These are phyloP conservation scores for Notiomystis cincta DNA, from an alignment of 2,113 vertebrate species.

Conservation along the genomic window DNA sequence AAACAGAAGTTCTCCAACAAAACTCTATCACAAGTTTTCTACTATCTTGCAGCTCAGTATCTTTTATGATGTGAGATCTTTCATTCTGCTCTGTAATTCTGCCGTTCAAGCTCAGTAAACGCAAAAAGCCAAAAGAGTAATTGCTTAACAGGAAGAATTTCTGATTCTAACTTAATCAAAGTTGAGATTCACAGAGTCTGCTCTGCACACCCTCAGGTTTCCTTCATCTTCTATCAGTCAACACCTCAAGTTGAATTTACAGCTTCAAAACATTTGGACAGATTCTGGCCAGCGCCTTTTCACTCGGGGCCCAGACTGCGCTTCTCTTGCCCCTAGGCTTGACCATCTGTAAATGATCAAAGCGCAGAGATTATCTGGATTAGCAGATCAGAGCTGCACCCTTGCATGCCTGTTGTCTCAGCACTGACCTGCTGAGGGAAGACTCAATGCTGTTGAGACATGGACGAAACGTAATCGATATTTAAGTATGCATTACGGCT, in stretches of 20 bases:
- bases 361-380: not conserved
- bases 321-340: not conserved
- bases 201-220: not conserved
- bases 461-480: not conserved
- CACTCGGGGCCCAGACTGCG: fast-evolving
- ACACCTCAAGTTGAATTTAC: not conserved
- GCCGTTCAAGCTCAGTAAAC: not conserved
- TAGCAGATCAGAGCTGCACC: not conserved
- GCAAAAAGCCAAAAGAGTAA: not conserved
- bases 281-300: not conserved
- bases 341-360: not conserved
- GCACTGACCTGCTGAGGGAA: not conserved
- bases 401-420: not conserved
- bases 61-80: not conserved
- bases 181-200: not conserved
- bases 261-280: not conserved
- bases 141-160: not conserved
- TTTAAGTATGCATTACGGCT: not conserved
- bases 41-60: not conserved
- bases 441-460: not conserved
- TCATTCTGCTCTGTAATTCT: not conserved
- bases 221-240: not conserved
- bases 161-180: not conserved
- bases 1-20: not conserved
- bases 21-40: not conserved